Evolutionary conservation across 2,888 invertebrate genomes (phyloP), one percentile per base, ranked within the genome.

Genomic region (Tortrix viridana): DNA sequence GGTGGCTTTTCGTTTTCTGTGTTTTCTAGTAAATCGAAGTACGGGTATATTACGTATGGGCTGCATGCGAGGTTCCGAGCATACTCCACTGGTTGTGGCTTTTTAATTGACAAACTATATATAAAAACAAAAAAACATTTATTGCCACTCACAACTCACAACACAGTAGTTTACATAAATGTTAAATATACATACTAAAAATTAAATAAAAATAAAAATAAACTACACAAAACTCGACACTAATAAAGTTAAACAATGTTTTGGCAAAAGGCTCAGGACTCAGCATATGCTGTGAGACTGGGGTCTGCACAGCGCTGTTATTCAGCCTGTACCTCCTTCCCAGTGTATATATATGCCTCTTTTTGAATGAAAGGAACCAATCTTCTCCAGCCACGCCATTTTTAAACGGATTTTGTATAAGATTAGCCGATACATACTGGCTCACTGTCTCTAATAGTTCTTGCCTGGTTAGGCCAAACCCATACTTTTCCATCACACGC

Each of bases 21-120:
- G 22, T 67, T 46, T 66, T 70, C 60, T 19, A 72, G 49, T 44
- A 71, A 59, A 60, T 72, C 67, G 65, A 69, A 74, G 47, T 72
- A 74, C 7, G 52, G 46, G 43, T 71, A 60, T 20, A 66, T 69
- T 5, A 67, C 49, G 43, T 20, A 37, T 22, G 72, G 71, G 32
- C 59, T 75, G 26, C 65, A 74, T 67, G 69, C 68, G 32, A 49
- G 23, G 68, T 72, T 71, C 9, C 71, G 49, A n/a, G 69, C 67
- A 68, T 71, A 69, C 69, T 82, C 80, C 5, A 81, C 74, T 23
- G 70, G 67, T 73, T 82, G 76, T 5, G 80, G 80, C 63, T 76
- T 84, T 74, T 83, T 84, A 16, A 81, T 56, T 18, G 77, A 75
- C 26, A 26, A 26, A 26, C 26, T 26, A 26, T n/a, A n/a, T n/a